Evolutionary conservation across 1,140 invertebrate species (phyloP).

Genomic region (Araneus ventricosus): DNA sequence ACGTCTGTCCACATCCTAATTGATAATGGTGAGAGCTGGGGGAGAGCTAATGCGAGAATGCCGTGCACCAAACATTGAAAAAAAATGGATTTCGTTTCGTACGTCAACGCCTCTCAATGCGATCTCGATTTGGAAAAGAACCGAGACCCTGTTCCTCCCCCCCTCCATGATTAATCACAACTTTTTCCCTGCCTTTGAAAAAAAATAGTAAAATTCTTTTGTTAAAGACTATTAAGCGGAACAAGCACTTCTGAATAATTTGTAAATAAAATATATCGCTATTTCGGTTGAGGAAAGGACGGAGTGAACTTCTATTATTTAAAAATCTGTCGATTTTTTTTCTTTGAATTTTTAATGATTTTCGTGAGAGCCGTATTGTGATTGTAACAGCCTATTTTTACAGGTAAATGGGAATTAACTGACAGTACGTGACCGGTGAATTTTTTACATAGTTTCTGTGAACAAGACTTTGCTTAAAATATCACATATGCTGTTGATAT

Average conservation of each 20-base stretch:
- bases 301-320: not conserved
- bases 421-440: not conserved
- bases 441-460: not conserved
- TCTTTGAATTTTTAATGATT: conserved; percentile 42
- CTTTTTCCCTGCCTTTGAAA: not conserved
- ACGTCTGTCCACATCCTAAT: conserved; percentile 60
- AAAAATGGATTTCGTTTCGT: conserved; percentile 53
- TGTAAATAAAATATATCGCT: conserved; percentile 56
- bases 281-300: not conserved
- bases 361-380: not conserved
- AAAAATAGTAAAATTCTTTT: conserved; percentile 54
- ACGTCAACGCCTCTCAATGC: conserved; percentile 60
- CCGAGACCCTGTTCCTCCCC: not conserved
- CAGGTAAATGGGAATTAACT: not conserved
- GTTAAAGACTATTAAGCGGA: conserved; percentile 65
- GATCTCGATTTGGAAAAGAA: conserved; percentile 40
- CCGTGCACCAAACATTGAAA: conserved; percentile 51
- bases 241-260: conserved; percentile 61
- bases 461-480: too few relatives aligned
- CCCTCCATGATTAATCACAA: conserved; percentile 54
- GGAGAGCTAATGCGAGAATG: conserved; percentile 66
- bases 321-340: conserved; percentile 41
- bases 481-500: too few relatives aligned
- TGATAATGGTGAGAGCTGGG: conserved; percentile 57
- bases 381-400: not conserved